Conservation (phyloP, 2,113 vertebrate genomes). For the Rissa tridactyla region DNA sequence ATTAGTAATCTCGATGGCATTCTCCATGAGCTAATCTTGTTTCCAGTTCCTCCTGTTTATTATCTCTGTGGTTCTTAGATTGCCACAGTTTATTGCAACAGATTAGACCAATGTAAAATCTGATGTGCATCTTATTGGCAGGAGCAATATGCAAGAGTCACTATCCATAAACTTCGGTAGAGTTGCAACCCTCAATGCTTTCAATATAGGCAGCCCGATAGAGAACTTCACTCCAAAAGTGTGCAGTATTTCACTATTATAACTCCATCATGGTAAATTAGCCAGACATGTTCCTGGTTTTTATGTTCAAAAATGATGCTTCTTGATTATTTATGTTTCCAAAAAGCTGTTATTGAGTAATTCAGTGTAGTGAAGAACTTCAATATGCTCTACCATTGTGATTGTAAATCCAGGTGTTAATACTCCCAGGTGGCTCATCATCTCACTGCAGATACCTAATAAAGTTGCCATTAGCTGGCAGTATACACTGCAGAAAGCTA, state of each 20-base stretch:
- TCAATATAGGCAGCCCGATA: conserved; percentile 46
- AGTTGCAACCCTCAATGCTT: conserved; percentile 50
- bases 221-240: conserved; percentile 60
- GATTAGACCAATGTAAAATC: conserved; percentile 47
- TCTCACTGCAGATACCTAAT: conserved; percentile 76
- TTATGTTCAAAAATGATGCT: conserved; percentile 79
- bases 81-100: neutral
- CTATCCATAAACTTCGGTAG: conserved; percentile 53
- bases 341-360: conserved; percentile 79
- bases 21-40: neutral
- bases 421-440: conserved; percentile 74
- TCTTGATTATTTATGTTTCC: conserved; percentile 84
- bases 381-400: conserved; percentile 67
- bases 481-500: conserved; percentile 69
- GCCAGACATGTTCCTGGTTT: conserved; percentile 76
- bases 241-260: conserved; percentile 80
- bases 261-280: conserved; percentile 84
- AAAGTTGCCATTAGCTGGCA: conserved; percentile 76
- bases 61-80: neutral
- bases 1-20: no score
- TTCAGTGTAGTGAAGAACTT: conserved; percentile 76
- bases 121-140: conserved; percentile 61
- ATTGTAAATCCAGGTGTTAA: conserved; percentile 84
- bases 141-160: neutral
- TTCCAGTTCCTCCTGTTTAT: neutral